Evolutionary conservation across 2,113 vertebrate species (phyloP).

Genomic region (Epinephelus moara): DNA sequence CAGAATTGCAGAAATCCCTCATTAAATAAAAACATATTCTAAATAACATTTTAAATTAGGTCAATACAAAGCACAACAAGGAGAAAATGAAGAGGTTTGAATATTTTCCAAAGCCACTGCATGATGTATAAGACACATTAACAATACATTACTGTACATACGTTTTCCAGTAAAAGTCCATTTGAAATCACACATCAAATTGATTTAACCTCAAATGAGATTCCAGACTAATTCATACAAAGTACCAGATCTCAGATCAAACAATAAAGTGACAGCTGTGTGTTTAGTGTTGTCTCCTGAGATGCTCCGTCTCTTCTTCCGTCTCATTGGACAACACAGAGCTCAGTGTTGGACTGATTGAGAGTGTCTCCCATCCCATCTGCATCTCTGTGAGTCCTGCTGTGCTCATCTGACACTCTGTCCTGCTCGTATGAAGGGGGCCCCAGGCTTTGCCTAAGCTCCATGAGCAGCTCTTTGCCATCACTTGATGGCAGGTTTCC

Average conservation of each 20-base stretch:
- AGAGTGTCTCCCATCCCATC: constrained; percentile 33
- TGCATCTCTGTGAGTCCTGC: constrained; percentile 10
- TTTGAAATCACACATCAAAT: constrained; percentile 32
- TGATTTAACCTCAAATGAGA: constrained; percentile 4
- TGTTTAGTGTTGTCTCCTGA: constrained; percentile 44
- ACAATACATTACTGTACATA: constrained; percentile 33
- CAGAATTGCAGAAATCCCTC: constrained; percentile 38
- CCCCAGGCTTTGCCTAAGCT: constrained; percentile 86
- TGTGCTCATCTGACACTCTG: background rate
- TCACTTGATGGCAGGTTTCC: constrained; percentile 94
- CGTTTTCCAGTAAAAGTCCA: constrained; percentile 15
- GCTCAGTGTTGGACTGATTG: constrained; percentile 64
- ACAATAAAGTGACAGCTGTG: constrained; percentile 48
- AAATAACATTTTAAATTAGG: constrained; percentile 6
- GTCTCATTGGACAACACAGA: constrained; percentile 76
- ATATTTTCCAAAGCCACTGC: constrained; percentile 33
- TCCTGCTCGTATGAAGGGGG: background rate
- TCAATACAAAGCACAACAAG: constrained; percentile 8
- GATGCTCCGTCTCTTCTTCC: background rate
- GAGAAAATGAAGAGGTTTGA: constrained; percentile 6
- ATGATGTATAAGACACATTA: constrained; percentile 1
- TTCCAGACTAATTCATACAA: constrained; percentile 15
- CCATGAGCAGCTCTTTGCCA: constrained; percentile 91
- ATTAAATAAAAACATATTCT: constrained; percentile 46
- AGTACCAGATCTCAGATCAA: constrained; percentile 27